Percentiles rank a stretch among this genome's conserved stretches.
Conservation (phyloP, 2,888 invertebrate species). For the Gastracanthus pulcherrimus region DNA sequence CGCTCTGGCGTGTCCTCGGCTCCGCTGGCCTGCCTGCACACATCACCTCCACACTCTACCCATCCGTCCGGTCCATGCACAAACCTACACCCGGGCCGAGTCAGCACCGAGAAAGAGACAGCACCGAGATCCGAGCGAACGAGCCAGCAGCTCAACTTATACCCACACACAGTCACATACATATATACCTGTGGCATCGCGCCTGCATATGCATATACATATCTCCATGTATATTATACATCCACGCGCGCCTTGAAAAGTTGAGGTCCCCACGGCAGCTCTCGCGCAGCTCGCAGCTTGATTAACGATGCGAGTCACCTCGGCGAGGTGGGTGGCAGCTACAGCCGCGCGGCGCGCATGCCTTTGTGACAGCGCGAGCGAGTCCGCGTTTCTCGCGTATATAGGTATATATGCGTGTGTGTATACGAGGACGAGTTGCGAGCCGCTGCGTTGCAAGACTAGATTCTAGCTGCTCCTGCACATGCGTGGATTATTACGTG, state of each 20-base stretch:
- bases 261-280: constrained; percentile 21
- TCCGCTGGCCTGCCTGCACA: not conserved
- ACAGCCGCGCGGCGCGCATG: constrained; percentile 71
- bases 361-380: constrained; percentile 77
- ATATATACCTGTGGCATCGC: constrained; percentile 34
- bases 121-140: too few species aligned
- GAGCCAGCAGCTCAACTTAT: too few species aligned
- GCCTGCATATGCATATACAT: not conserved
- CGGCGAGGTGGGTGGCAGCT: constrained; percentile 75
- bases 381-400: constrained; percentile 58
- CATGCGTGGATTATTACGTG: constrained; percentile 13
- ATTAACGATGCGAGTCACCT: constrained; percentile 66
- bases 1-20: constrained; percentile 6
- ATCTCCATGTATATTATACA: not conserved
- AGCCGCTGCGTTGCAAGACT: too few species aligned
- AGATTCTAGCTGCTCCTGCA: not conserved
- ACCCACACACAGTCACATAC: not conserved
- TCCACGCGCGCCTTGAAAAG: constrained; percentile 47
- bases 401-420: too few species aligned
- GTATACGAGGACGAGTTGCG: too few species aligned
- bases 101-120: not conserved
- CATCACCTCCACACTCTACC: not conserved
- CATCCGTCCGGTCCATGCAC: not conserved
- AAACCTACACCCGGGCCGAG: too few species aligned
- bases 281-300: constrained; percentile 25